These are phyloP conservation scores for Myrmecobius fasciatus DNA, from an alignment of 2,113 vertebrate species.

Conservation along the genomic window DNA sequence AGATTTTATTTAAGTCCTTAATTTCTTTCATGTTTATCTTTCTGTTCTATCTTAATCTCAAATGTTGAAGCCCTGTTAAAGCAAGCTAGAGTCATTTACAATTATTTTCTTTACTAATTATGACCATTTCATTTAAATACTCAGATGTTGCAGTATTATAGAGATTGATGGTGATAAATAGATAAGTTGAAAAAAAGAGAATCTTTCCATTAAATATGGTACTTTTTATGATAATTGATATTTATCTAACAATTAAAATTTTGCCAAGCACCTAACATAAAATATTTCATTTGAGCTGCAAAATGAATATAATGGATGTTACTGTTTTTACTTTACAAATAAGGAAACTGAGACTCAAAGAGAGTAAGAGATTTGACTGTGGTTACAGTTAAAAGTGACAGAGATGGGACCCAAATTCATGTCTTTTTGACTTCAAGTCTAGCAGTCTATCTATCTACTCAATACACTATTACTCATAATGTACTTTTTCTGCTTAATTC, in stretches of 20 bases:
- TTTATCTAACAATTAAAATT: neutral
- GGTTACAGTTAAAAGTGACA: neutral
- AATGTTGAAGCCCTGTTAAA: neutral
- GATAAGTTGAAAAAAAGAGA: neutral
- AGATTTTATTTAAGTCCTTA: neutral
- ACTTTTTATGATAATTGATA: neutral
- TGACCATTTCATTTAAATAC: neutral
- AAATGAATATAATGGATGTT: neutral
- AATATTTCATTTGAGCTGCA: neutral
- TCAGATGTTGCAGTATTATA: neutral
- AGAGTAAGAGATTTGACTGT: neutral
- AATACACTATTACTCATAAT: neutral
- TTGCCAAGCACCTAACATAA: neutral
- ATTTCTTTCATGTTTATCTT: neutral
- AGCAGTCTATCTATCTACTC: neutral
- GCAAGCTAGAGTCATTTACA: neutral
- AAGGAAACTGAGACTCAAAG: neutral
- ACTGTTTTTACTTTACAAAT: neutral
- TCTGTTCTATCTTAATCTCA: neutral
- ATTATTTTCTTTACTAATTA: neutral
- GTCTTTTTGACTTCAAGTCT: neutral
- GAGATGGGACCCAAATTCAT: neutral
- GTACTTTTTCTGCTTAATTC: neutral
- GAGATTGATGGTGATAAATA: neutral
- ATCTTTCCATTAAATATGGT: neutral